These are phyloP conservation scores for Drosophila tani DNA, from an alignment of 1,140 invertebrate genomes.

Conservation along the genomic window DNA sequence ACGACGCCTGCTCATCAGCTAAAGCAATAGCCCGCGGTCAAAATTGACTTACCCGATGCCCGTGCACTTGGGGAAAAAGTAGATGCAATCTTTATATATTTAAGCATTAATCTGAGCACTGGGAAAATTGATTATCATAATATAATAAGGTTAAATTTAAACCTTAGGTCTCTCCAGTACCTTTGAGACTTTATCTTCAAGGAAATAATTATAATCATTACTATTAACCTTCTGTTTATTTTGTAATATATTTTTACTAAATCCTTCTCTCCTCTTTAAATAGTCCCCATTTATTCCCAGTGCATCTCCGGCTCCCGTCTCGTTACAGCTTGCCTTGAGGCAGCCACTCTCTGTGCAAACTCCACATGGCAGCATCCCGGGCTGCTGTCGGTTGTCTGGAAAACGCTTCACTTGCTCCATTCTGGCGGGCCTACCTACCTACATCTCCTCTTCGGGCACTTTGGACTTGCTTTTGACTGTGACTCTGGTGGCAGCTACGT, in stretches of 20 bases:
- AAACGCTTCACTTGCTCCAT: slow-evolving; percentile 74
- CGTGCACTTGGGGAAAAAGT: slow-evolving; percentile 19
- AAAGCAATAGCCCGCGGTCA: slow-evolving; percentile 80
- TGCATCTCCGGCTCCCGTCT: slow-evolving; percentile 30
- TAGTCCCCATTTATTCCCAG: not conserved
- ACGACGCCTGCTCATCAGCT: slow-evolving; percentile 73
- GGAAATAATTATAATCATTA: no score
- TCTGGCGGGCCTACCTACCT: slow-evolving; percentile 73
- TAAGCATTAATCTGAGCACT: slow-evolving; percentile 3
- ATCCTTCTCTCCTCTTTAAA: not conserved
- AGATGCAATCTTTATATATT: not conserved
- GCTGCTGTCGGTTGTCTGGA: slow-evolving; percentile 20
- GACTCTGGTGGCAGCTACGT: slow-evolving; percentile 67
- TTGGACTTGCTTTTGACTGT: slow-evolving; percentile 18
- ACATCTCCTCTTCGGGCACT: slow-evolving; percentile 24
- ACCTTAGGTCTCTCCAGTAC: not conserved
- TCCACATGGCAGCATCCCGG: slow-evolving; percentile 31
- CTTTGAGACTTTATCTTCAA: not conserved
- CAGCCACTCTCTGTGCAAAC: slow-evolving; percentile 40
- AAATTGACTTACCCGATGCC: slow-evolving; percentile 64
- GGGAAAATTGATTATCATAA: not conserved
- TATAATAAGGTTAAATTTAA: no score
- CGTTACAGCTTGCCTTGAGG: slow-evolving; percentile 56
- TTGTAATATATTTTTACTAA: no score
- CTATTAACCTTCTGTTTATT: not conserved